phyloP scores from a whole-genome alignment of 2,888 invertebrate species.

The Rapana venosa region DNA sequence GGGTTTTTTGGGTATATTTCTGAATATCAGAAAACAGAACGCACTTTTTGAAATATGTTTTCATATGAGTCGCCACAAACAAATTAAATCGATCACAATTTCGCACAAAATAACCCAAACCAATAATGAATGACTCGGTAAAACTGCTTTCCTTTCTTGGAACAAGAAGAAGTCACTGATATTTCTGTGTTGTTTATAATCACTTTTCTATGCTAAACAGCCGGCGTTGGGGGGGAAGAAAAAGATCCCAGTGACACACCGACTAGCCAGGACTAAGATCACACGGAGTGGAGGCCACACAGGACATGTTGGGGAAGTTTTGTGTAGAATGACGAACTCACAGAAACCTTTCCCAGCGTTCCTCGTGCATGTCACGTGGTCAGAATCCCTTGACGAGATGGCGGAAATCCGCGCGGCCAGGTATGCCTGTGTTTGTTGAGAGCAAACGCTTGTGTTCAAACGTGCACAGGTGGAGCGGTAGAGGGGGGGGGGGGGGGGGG shows the following conservation, averaged over 20 bases:
- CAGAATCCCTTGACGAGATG: not conserved
- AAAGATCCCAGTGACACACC: not conserved
- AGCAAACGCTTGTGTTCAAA: not conserved
- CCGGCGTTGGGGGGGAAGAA: not conserved
- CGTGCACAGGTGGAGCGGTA: not conserved
- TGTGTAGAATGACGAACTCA: not conserved
- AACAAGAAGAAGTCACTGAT: too few species aligned
- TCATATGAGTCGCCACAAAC: too few species aligned
- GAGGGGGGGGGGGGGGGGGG: not conserved
- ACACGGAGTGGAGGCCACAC: not conserved
- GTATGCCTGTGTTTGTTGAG: not conserved
- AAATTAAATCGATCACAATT: too few species aligned
- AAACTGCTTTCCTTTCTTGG: too few species aligned
- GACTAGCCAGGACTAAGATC: not conserved
- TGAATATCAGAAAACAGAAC: too few species aligned
- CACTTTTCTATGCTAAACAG: too few species aligned
- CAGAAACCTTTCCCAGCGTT: not conserved
- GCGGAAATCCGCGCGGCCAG: not conserved
- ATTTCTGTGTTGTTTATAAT: too few species aligned
- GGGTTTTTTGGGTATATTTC: too few species aligned
- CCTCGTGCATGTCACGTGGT: constrained; percentile 2
- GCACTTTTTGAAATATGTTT: too few species aligned
- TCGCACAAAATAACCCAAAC: too few species aligned
- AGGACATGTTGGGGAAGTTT: constrained; percentile 5
- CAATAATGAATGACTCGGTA: too few species aligned